phyloP scores from a whole-genome alignment of 2,113 vertebrate species.

The Ceratotherium simum region DNA sequence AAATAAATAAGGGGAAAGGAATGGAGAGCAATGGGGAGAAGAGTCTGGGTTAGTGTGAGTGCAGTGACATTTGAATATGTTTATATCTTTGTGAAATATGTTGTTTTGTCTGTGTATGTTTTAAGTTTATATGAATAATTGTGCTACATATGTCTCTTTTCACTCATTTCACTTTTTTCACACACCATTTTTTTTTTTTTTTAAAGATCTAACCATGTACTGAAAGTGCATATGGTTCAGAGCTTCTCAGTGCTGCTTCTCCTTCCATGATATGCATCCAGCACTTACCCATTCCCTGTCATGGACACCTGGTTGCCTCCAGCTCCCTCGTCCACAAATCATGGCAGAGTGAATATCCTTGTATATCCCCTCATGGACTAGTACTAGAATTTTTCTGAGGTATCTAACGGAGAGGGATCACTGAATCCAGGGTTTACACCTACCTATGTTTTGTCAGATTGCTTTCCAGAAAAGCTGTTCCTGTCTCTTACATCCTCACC shows the following conservation, averaged over 20 bases:
- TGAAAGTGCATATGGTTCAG: neutral
- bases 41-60: neutral
- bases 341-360: no score
- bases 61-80: neutral
- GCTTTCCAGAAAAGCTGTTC: neutral
- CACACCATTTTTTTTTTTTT: neutral
- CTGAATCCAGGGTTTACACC: neutral
- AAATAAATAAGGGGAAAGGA: neutral
- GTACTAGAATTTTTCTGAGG: neutral
- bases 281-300: neutral
- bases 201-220: neutral
- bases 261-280: neutral
- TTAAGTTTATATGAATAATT: neutral
- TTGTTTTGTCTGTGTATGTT: neutral
- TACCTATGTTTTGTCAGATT: neutral
- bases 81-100: neutral
- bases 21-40: neutral
- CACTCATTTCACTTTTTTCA: neutral
- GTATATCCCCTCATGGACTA: neutral
- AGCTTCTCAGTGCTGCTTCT: neutral
- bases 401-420: neutral
- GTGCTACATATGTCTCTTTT: neutral
- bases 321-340: neutral
- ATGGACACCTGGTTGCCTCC: neutral
- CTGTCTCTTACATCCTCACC: neutral